These are phyloP conservation scores for Ectropis crepuscularia DNA, from an alignment of 2,888 invertebrate genomes.

Conservation along the genomic window DNA sequence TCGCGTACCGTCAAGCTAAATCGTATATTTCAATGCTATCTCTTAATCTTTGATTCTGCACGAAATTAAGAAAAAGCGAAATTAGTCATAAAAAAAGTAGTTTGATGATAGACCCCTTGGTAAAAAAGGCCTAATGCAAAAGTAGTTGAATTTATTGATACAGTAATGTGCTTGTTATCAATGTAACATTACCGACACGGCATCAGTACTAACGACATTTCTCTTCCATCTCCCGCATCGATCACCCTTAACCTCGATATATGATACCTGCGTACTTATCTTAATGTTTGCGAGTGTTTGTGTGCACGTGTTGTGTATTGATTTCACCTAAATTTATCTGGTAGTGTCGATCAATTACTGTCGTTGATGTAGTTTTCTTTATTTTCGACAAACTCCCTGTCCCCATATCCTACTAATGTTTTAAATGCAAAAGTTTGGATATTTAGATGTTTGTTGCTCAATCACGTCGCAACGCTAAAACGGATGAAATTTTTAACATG, in stretches of 20 bases:
- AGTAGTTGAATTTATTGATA: neutral
- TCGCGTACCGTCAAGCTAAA: no score
- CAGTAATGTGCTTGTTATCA: neutral
- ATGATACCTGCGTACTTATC: slow-evolving; percentile 19
- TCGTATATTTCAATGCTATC: no score
- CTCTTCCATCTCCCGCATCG: slow-evolving; percentile 11
- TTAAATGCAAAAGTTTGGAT: no score
- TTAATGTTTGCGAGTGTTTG: slow-evolving; percentile 14
- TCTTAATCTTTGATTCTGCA: no score
- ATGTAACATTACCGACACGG: slow-evolving; percentile 10
- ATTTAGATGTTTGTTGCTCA: no score
- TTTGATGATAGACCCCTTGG: no score
- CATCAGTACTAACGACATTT: slow-evolving; percentile 8
- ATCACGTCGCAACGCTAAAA: no score
- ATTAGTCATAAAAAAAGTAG: neutral
- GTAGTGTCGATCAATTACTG: neutral
- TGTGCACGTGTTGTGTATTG: slow-evolving; percentile 13
- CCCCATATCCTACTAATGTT: neutral
- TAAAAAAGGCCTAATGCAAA: no score
- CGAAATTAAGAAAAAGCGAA: neutral
- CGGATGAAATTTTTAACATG: no score
- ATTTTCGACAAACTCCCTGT: neutral
- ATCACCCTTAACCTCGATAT: slow-evolving; percentile 20
- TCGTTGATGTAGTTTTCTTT: neutral
- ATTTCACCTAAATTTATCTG: slow-evolving; percentile 2